Evolutionary conservation across 1,140 invertebrate species (phyloP), one percentile per base, ranked within the genome.

Genomic region (Patella vulgata): DNA sequence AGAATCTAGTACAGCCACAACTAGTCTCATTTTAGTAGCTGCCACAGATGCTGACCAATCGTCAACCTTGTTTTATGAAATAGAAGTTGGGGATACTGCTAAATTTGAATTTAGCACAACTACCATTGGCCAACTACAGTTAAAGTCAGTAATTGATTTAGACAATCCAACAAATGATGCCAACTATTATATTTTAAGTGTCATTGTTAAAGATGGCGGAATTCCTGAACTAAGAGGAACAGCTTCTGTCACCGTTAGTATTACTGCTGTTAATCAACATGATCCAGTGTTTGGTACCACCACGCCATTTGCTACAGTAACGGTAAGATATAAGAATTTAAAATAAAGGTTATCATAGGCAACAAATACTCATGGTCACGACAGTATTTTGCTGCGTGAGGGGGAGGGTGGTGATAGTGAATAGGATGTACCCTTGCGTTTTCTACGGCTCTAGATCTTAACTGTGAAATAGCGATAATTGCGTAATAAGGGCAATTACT

Each of bases 201-300:
- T 66, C 21, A 25, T 55, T 3, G 64, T 62, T 23, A 58, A 17
- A n/a, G 64, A 67, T 28, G 59, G 64, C 2, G 68, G 68, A 0
- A 40, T 23, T 9, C 57, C 70, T 1, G 17, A 51, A 1, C 48
- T 55, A 47, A 67, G 68, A 8, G 71, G 64, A 9, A 64, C 71
- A n/a, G 42, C 71, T 14, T 66, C 65, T 9, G 65, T 77, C 14
- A 53, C 42, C 17, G 55, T 77, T n/a, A 69, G 59, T 11, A 50
- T 79, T 28, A 64, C 59, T 0, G 67, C 67, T 58, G 68, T 65
- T 42, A 77, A 79, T 56, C 75, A 79, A 44, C 96, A 96, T 84
- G 93, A 27, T 90, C 75, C 75, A 21, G 48, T 94, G 65, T 94
- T 95, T 31, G 25, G 11, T 25, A 47, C 42, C 14, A 44, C 42